Evolutionary conservation across 2,797 vertebrate species (phyloP), one percentile per base, ranked within the genome.

Genomic region (Taenioides sp.): DNA sequence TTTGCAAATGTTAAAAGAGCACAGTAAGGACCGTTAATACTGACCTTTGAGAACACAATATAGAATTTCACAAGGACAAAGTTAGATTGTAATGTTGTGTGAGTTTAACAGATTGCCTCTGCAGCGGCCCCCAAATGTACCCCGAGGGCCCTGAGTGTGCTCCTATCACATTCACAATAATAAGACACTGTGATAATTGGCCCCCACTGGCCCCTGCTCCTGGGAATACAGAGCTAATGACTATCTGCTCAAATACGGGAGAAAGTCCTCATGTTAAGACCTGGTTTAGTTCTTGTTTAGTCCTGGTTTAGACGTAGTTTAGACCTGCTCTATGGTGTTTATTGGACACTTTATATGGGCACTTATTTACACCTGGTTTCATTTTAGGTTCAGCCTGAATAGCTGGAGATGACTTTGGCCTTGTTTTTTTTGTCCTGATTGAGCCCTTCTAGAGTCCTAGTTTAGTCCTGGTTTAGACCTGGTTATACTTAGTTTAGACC

Each of bases 111-210:
- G 28, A 62, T 37, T 14, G 31, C 37, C 18, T 37, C 31, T 11
- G 28, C 25, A 58, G 23, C 55, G n/a, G 55, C 55, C 22, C 22
- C 20, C 55, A 58, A 23, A 58, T 58, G 22, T 58, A 10, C 22
- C 55, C 55, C 23, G 2, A 4, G 22, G 23, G 43, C 43, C 43
- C 43, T 3, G 20, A 54, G 52, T 62, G 28, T 37, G 60, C 18
- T 62, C 28, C 20, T 37, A 37, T 37, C 18, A 12, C 31, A 37
- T 22, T 37, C 18, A 12, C 31, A 37, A 16, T 20, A 62, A 31
- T 37, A n/a, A 60, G 58, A 58, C 6, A 28, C 27, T 12, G 31
- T 62, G 60, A 62, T 62, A 62, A 62, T 62, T 62, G 60, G 31
- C 60, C 60, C 20, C 60, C 28, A 62, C 31, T 62, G 60, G 60